Base-by-base conservation (phyloP, 2,113 vertebrate species). In the Lipotes vexillifer region DNA sequence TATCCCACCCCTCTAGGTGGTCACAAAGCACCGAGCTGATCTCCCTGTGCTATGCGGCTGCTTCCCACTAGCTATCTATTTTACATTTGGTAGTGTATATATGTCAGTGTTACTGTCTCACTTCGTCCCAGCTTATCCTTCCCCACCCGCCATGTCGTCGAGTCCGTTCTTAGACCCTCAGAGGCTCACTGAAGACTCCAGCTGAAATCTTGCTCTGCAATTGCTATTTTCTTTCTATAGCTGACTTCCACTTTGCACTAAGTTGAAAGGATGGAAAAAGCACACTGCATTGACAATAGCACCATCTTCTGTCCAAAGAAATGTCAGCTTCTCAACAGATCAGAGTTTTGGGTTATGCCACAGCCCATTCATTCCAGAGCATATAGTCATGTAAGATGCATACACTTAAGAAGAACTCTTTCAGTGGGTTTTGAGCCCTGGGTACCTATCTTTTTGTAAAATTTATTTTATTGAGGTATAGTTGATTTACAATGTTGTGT, bases 221-320 rank as follows among this genome's bases (percentile, higher is more conserved):
- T 63, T 46, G 77, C 15, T 36, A 3, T 57, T 69, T 68, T 71
- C 74, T 84, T 33, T 74, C 11, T 21, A 5, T 57, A 1, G 63
- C n/a, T 82, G 13, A 25, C 41, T 11, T 2, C 52, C 1, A 2
- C 38, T 18, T 25, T 2, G 11, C 17, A 41, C 17, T 4, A 14
- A 71, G 38, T 7, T 10, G 57, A 38, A 94, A 96, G 90, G 49
- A 2, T 0, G 2, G 63, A 59, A 49, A 23, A 92, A 78, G 88
- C 86, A 36, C 80, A 93, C 41, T 23, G 25, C 29, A 14, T 89
- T 86, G 97, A 96, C 98, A 97, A 98, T 27, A 98, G 98, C 97
- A 92, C 98, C 98, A 98, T 93, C 98, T 98, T 91, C 97, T 97
- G 98, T 97, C 97, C 88, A 23, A 93, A 95, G 77, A 94, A 36